Base-by-base conservation (phyloP, 2,888 invertebrate species). In the Cremastinae sp. region DNA sequence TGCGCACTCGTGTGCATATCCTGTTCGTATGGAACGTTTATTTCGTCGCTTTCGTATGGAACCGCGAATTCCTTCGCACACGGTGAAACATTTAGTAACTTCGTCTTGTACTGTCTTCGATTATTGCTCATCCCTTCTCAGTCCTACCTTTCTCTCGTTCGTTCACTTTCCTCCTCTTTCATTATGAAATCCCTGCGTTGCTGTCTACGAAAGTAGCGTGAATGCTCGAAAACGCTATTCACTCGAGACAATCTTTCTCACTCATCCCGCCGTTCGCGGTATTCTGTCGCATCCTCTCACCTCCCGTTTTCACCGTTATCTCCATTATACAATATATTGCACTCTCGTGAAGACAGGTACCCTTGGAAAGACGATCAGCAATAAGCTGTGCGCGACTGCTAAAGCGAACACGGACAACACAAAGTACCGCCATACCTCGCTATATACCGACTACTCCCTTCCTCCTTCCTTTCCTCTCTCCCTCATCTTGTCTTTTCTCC, bases 361-460 rank as follows among this genome's bases (percentile, higher is more conserved):
- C 78, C 79, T 78, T 79, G 54, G 64, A 65, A 75, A 78, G 69
- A 78, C 80, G 80, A 81, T 82, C 81, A n/a, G n/a, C n/a, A n/a
- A n/a, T n/a, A 79, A 80, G 81, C 78, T 77, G 77, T 80, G 71
- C 81, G 78, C 82, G 82, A 83, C 82, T 83, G 82, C 75, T 75
- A 77, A 78, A 79, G 78, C 78, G 77, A 78, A 69, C 59, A 66
- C 41, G 70, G 18, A 22, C 38, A 49, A 51, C 64, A n/a, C n/a
- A n/a, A 70, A 77, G 77, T 74, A 56, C 70, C 70, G 66, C 74
- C 74, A 74, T 61, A 53, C n/a, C 14, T 47, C 56, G 14, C 45
- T 14, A 12, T 18, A 3, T 7, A 1, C 20, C 41, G 16, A 9
- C 9, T 16, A 22, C 22, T 41, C 20, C 41, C 41, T 22, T 20